Base-by-base conservation (phyloP, 2,113 vertebrate species). In the Syngnathoides biaculeatus region DNA sequence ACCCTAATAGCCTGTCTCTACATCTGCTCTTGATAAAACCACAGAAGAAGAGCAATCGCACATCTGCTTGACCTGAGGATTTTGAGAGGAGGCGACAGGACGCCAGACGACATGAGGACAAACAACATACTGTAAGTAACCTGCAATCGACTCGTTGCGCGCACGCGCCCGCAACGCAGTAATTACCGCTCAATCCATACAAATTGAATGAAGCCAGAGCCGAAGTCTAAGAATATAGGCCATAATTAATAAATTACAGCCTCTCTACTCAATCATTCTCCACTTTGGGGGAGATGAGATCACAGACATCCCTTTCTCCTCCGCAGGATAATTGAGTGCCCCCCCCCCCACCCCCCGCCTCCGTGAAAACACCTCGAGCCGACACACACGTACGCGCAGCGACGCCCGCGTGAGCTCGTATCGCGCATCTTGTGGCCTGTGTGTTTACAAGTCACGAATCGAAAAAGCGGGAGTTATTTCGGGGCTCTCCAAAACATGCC, bases 401-500 rank as follows among this genome's bases (percentile, higher is more conserved):
- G 82, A 84, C 78, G 82, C 74, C 62, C 0, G 69, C 80, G 68
- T 69, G 79, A 74, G 73, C 71, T 81, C 82, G 63, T 77, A 84
- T 80, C 72, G 24, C 73, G 78, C 69, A 78, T 91, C 81, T 73
- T 81, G 79, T 86, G 17, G 65, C 43, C 81, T 0, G 50, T 70
- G 57, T 90, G 82, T 92, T 92, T 89, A 87, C 80, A 84, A 89
- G 84, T 85, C 84, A 84, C 82, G 90, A 89, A 91, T 92, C 84
- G n/a, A n/a, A 92, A 90, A 92, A 89, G 82, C 77, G 60, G 72
- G 82, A 84, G 89, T 90, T 87, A 81, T 88, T 88, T 82, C 83
- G 79, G 77, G 83, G 82, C 74, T 71, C 67, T 87, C 89, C 14
- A 87, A 88, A 90, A 84, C 62, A 90, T 75, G 84, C 82, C 89